Conservation (phyloP, 2,797 vertebrate species). For the Meda fulgida region DNA sequence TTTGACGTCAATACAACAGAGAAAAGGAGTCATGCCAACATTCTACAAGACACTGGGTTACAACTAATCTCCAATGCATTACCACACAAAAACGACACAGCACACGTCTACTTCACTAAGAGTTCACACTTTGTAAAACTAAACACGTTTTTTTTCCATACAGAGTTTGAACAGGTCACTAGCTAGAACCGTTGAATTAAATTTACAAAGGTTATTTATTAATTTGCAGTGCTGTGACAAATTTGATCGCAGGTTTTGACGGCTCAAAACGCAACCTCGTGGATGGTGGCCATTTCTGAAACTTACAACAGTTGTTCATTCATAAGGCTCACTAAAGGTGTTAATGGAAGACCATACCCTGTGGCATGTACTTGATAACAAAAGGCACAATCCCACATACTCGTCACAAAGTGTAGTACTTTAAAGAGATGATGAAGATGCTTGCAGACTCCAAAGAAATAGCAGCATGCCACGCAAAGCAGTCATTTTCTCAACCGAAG, state of each 20-base stretch:
- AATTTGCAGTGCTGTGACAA: slow-evolving; percentile 22
- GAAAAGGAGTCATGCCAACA: slow-evolving; percentile 60
- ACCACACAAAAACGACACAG: slow-evolving; percentile 55
- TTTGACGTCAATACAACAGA: slow-evolving; percentile 55
- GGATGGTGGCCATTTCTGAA: slow-evolving; percentile 41
- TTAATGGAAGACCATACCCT: slow-evolving; percentile 67
- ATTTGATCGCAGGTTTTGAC: slow-evolving; percentile 43
- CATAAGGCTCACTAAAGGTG: slow-evolving; percentile 62
- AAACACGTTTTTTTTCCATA: slow-evolving; percentile 37
- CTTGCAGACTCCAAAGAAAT: slow-evolving; percentile 56
- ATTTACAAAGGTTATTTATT: slow-evolving; percentile 47
- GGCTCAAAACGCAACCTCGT: slow-evolving; percentile 50
- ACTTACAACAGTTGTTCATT: slow-evolving; percentile 53
- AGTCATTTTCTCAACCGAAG: slow-evolving; percentile 43
- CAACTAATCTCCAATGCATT: slow-evolving; percentile 52
- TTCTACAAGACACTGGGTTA: slow-evolving; percentile 56
- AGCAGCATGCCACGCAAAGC: slow-evolving; percentile 64
- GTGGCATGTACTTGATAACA: slow-evolving; percentile 63
- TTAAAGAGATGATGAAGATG: slow-evolving; percentile 54
- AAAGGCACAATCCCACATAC: slow-evolving; percentile 63
- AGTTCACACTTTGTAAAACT: slow-evolving; percentile 50
- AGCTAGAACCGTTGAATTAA: slow-evolving; percentile 50
- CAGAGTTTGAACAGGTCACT: slow-evolving; percentile 47
- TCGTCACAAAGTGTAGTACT: slow-evolving; percentile 52
- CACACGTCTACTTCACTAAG: slow-evolving; percentile 58